A percentile compares a stretch with the other conserved stretches of the same genome.
These are phyloP conservation scores for Bovichtus variegatus DNA, from an alignment of 2,797 vertebrate genomes.

Conservation along the genomic window DNA sequence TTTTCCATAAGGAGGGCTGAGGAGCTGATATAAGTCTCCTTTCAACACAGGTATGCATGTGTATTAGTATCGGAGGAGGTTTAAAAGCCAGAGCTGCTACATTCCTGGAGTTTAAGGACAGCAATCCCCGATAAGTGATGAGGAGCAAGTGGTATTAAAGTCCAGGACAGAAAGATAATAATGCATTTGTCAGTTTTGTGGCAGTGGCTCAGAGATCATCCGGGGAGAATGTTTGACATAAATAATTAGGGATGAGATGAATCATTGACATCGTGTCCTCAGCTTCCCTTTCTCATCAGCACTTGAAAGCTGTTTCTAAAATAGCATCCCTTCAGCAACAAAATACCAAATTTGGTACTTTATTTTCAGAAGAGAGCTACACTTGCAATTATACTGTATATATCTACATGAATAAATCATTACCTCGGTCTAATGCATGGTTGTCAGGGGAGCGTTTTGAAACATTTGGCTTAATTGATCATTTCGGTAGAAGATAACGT, in stretches of 20 bases:
- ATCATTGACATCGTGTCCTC: conserved; percentile 52
- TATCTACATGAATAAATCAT: not conserved
- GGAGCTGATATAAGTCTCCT: conserved; percentile 46
- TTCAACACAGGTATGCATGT: conserved; percentile 44
- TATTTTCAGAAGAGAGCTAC: conserved; percentile 15
- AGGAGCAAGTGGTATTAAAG: conserved; percentile 38
- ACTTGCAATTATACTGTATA: not conserved
- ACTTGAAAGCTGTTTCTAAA: conserved; percentile 50
- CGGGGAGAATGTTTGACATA: conserved; percentile 58
- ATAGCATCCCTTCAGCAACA: conserved; percentile 31
- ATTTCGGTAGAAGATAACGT: not conserved
- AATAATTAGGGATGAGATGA: conserved; percentile 66
- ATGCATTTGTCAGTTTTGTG: conserved; percentile 31
- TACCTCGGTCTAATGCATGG: not conserved
- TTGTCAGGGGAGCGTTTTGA: not conserved
- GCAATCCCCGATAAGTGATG: conserved; percentile 35
- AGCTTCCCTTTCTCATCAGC: conserved; percentile 50
- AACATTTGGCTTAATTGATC: not conserved
- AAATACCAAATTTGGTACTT: conserved; percentile 48
- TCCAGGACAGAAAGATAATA: conserved; percentile 36
- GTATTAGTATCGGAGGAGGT: conserved; percentile 45
- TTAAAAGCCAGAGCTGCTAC: conserved; percentile 42
- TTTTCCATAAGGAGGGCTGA: conserved; percentile 60
- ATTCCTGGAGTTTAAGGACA: conserved; percentile 51
- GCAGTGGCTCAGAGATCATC: conserved; percentile 41